Percentiles rank a stretch among this genome's conserved stretches.
Conservation (phyloP, 2,888 invertebrate species). For the Amphipoea oculea region DNA sequence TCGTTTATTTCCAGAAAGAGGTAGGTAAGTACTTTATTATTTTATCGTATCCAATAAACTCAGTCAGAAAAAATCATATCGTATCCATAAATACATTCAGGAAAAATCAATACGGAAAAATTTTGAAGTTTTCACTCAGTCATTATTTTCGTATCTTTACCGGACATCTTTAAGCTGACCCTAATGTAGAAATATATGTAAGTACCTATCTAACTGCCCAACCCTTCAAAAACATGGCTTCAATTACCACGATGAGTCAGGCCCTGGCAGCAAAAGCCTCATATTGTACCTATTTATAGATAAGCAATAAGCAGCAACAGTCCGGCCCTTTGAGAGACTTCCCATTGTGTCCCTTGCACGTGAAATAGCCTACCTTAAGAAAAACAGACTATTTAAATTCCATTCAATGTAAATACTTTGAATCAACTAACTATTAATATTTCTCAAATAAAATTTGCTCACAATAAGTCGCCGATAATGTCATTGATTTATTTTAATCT, state of each 20-base stretch:
- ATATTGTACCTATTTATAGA: conserved; percentile 13
- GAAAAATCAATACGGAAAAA: not conserved
- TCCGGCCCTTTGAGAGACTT: conserved; percentile 20
- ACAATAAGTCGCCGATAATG: conserved; percentile 56
- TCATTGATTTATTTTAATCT: conserved; percentile 47
- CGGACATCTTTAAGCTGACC: conserved; percentile 6
- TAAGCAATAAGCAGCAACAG: not conserved
- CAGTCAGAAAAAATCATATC: not conserved
- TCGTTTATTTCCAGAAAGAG: not conserved
- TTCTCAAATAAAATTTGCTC: conserved; percentile 62
- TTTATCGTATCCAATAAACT: too few species aligned
- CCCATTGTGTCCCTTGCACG: conserved; percentile 30
- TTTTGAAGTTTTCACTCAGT: conserved; percentile 2
- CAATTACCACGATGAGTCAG: conserved; percentile 56
- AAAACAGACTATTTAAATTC: conserved; percentile 35
- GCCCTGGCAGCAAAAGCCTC: conserved; percentile 29
- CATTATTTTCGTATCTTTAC: conserved; percentile 27
- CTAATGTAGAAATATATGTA: not conserved
- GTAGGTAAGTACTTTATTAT: not conserved
- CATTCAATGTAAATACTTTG: conserved; percentile 57
- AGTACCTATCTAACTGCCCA: conserved; percentile 19
- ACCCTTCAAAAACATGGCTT: conserved; percentile 49
- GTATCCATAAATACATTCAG: not conserved
- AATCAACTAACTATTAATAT: conserved; percentile 52
- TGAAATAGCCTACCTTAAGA: conserved; percentile 20